Conservation (phyloP, 2,113 vertebrate genomes). For the Seriola quinqueradiata region DNA sequence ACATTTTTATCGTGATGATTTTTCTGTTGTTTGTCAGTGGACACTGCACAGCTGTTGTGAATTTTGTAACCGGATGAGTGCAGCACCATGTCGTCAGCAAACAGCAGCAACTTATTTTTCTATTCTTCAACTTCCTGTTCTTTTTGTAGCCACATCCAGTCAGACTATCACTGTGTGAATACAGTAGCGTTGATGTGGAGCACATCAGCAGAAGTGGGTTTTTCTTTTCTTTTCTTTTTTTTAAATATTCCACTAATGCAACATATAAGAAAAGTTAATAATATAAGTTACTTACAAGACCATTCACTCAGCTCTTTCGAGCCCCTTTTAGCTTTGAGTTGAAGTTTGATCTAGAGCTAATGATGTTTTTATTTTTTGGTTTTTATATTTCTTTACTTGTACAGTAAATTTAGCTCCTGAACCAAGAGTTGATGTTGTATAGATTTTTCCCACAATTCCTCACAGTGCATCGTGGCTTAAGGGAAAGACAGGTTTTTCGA, state of each 20-base stretch:
- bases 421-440: conserved; percentile 2
- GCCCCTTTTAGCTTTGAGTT: conserved; percentile 28
- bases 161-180: conserved; percentile 73
- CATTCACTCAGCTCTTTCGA: conserved; percentile 34
- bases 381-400: neutral
- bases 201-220: conserved; percentile 41
- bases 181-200: conserved; percentile 56
- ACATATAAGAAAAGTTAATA: conserved; percentile 19
- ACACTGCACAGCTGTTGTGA: conserved; percentile 37
- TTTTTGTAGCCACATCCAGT: conserved; percentile 65
- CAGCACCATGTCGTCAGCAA: conserved; percentile 41
- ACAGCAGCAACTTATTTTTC: conserved; percentile 47
- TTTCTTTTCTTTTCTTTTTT: neutral
- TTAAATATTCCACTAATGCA: conserved; percentile 28
- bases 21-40: conserved; percentile 37
- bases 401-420: conserved; percentile 25
- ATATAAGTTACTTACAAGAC: conserved; percentile 11
- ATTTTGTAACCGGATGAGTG: conserved; percentile 27
- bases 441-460: conserved; percentile 30
- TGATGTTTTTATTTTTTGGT: conserved; percentile 4
- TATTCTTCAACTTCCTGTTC: conserved; percentile 20
- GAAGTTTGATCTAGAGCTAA: conserved; percentile 24
- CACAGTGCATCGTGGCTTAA: conserved; percentile 35
- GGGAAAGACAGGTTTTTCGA: conserved; percentile 19
- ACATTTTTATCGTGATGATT: conserved; percentile 1